Percentiles rank a stretch among this genome's conserved stretches.
Evolutionary conservation across 1,140 invertebrate genomes (phyloP).

Genomic region (Globodera rostochiensis): DNA sequence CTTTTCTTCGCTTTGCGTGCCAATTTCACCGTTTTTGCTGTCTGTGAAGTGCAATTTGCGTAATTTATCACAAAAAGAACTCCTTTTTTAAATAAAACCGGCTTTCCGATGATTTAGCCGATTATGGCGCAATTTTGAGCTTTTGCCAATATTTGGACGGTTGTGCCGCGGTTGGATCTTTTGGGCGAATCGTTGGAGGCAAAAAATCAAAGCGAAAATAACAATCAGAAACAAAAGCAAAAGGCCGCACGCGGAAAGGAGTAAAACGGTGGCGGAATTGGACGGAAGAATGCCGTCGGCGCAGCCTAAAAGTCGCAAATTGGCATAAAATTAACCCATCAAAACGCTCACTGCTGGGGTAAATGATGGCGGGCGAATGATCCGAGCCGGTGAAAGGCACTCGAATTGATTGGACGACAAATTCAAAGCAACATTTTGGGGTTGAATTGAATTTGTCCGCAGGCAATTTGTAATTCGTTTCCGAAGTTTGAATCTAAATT

Average conservation of each 20-base stretch:
- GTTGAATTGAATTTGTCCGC: neutral
- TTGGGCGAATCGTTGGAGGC: neutral
- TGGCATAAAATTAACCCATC: neutral
- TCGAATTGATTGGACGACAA: constrained; percentile 41
- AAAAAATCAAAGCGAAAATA: neutral
- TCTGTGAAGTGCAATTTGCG: neutral
- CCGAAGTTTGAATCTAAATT: neutral
- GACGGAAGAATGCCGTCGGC: neutral
- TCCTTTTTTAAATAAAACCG: neutral
- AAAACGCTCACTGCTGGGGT: neutral
- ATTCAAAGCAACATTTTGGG: constrained; percentile 26
- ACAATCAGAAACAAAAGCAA: neutral
- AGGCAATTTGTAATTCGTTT: neutral
- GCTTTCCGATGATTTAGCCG: neutral
- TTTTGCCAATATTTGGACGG: neutral
- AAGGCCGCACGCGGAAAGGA: neutral
- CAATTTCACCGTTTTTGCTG: neutral
- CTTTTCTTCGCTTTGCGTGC: neutral
- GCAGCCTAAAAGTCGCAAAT: neutral
- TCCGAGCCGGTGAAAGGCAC: constrained; percentile 38
- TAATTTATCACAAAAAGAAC: neutral
- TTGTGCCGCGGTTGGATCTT: neutral
- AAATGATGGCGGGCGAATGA: constrained; percentile 34
- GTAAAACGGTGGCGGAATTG: neutral
- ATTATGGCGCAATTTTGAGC: neutral